Conservation (phyloP, 2,113 vertebrate species). For the Erpornis zantholeuca region DNA sequence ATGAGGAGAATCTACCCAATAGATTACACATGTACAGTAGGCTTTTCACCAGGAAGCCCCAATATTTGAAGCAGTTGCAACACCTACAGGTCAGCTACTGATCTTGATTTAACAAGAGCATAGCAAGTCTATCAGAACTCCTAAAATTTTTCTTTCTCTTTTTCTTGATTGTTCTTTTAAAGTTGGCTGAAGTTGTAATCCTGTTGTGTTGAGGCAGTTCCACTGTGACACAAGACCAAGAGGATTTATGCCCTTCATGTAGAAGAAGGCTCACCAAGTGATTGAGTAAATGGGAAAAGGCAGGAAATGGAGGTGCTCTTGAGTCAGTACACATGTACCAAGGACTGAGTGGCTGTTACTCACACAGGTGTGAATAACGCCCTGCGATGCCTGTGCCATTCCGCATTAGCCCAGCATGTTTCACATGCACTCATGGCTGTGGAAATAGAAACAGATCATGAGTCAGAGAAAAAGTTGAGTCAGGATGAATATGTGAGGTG, state of each 20-base stretch:
- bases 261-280: not conserved
- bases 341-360: constrained; percentile 10
- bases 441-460: constrained; percentile 47
- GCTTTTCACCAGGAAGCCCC: not conserved
- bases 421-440: not conserved
- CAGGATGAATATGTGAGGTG: constrained; percentile 42
- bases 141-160: not conserved
- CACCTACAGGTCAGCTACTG: not conserved
- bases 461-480: constrained; percentile 59
- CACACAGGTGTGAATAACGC: constrained; percentile 54
- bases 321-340: not conserved
- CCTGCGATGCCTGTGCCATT: constrained; percentile 17
- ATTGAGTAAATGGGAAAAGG: not conserved
- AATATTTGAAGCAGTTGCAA: not conserved
- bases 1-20: not conserved
- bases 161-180: not conserved
- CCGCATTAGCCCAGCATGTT: not conserved
- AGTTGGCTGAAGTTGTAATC: not conserved
- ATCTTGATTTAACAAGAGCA: not conserved
- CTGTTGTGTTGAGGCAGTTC: not conserved
- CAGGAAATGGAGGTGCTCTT: not conserved
- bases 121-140: not conserved
- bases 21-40: not conserved
- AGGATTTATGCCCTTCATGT: not conserved
- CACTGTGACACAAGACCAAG: not conserved